A percentile compares a stretch with the other conserved stretches of the same genome.
Conservation (phyloP, 2,113 vertebrate genomes). For the Ginglymostoma cirratum region DNA sequence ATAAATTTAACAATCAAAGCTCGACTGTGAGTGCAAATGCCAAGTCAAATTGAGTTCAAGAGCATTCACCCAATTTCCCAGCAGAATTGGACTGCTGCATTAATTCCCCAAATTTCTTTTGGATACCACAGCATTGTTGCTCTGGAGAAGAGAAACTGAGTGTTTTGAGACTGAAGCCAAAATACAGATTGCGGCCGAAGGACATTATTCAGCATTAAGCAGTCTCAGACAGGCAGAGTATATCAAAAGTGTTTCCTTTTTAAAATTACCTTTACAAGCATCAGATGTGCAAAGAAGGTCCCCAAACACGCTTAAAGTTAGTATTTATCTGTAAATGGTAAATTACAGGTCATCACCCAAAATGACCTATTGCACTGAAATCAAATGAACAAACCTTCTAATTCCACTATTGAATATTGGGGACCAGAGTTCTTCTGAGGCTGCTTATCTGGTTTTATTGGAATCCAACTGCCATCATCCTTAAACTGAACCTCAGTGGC, state of each 20-base stretch:
- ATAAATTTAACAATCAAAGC: neutral
- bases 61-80: neutral
- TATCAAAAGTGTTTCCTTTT: neutral
- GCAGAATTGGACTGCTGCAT: neutral
- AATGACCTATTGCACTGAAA: neutral
- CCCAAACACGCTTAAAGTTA: neutral
- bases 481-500: constrained; percentile 91
- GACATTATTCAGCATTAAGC: neutral
- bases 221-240: neutral
- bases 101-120: neutral
- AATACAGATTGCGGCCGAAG: neutral
- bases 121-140: neutral
- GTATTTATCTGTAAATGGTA: neutral
- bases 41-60: neutral
- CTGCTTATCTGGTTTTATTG: constrained; percentile 81
- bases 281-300: neutral
- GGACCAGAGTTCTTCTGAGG: constrained; percentile 81
- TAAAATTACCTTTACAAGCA: neutral
- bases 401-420: constrained; percentile 79
- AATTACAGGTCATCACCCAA: neutral
- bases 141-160: neutral
- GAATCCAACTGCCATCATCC: constrained; percentile 90
- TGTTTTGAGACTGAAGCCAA: neutral
- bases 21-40: neutral
- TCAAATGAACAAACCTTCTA: constrained; percentile 47